Evolutionary conservation across 2,888 invertebrate species (phyloP).

Genomic region (Spatulosminthurus flaviceps): DNA sequence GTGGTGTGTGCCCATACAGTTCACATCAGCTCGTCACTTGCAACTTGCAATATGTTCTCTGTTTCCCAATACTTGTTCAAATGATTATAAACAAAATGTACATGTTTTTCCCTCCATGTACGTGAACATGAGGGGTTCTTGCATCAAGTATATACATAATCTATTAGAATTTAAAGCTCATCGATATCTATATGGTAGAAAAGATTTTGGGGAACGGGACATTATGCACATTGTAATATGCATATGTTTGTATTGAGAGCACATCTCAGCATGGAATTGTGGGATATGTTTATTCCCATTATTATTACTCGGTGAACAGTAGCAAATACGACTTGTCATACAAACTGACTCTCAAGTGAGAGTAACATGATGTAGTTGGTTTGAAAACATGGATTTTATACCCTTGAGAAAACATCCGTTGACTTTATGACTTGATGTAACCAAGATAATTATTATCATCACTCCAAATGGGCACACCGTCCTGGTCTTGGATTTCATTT

Average conservation of each 20-base stretch:
- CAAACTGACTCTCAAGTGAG: neutral
- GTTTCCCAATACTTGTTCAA: neutral
- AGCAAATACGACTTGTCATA: constrained; percentile 14
- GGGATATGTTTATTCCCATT: constrained; percentile 20
- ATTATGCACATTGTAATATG: no score
- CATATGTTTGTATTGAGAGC: neutral
- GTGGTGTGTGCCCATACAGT: constrained; percentile 4
- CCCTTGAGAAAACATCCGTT: constrained; percentile 41
- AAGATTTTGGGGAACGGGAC: no score
- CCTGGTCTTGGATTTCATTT: neutral
- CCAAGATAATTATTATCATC: constrained; percentile 21
- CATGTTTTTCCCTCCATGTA: neutral
- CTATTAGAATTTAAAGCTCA: neutral
- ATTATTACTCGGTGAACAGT: neutral
- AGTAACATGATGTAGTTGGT: neutral
- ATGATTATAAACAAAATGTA: neutral
- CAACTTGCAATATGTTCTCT: neutral
- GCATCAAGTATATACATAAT: no score
- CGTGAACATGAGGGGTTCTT: no score
- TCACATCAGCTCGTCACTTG: constrained; percentile 31
- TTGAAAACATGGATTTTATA: constrained; percentile 21
- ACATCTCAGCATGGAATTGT: neutral
- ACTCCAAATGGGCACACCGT: neutral
- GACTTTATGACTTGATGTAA: constrained; percentile 36
- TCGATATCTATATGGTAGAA: no score